A percentile compares a stretch with the other conserved stretches of the same genome.
phyloP scores from a whole-genome alignment of 2,888 invertebrate species.

The Agonopterix alstromeriana region DNA sequence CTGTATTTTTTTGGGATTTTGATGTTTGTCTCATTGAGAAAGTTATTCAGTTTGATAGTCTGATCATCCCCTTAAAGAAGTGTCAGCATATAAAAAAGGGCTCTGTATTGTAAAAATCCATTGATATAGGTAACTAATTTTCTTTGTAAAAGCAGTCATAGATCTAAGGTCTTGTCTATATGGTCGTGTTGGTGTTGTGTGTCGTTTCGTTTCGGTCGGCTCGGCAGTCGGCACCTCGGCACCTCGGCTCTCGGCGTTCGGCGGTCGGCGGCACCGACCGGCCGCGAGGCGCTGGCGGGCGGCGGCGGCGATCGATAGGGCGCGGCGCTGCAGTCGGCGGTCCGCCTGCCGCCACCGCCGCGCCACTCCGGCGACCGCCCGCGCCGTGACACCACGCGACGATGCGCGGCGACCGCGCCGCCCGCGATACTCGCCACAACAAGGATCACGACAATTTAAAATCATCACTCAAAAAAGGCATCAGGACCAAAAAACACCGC shows the following conservation, averaged over 20 bases:
- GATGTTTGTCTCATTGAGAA: no score
- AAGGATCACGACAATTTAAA: constrained; percentile 80
- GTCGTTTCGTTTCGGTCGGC: neutral
- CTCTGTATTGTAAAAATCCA: no score
- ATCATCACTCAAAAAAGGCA: constrained; percentile 86
- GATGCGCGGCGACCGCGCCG: constrained; percentile 72
- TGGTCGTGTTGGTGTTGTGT: neutral
- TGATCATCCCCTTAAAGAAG: no score
- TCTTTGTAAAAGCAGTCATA: no score
- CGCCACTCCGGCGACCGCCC: constrained; percentile 46
- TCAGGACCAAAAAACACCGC: constrained; percentile 83
- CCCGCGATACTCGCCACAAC: constrained; percentile 75
- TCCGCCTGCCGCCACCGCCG: constrained; percentile 29
- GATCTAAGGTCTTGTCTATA: no score
- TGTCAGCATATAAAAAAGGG: no score
- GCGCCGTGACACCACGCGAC: constrained; percentile 57
- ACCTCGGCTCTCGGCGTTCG: neutral
- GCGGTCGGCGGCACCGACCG: neutral
- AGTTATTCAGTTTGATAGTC: no score
- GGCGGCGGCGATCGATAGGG: constrained; percentile 26
- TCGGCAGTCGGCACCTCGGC: no score
- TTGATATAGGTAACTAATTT: no score
- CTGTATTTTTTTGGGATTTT: no score
- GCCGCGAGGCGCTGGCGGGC: constrained; percentile 7
- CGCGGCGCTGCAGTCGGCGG: constrained; percentile 59